Evolutionary conservation across 2,797 vertebrate species (phyloP).

Genomic region (Channallabes apus): DNA sequence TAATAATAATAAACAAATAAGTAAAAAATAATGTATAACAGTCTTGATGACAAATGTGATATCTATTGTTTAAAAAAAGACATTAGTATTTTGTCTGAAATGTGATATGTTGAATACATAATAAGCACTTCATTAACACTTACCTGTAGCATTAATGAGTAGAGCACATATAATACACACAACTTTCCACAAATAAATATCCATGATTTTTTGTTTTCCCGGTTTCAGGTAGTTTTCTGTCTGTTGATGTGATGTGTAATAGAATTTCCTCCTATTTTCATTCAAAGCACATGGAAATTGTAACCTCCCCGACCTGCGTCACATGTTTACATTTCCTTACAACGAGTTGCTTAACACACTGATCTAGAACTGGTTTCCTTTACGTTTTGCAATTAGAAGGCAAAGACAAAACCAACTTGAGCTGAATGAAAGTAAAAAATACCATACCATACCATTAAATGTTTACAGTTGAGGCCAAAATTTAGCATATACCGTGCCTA

Average conservation of each 20-base stretch:
- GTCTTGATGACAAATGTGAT: neutral
- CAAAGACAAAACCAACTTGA: neutral
- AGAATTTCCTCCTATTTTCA: neutral
- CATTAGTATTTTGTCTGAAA: neutral
- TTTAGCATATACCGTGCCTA: too few species aligned
- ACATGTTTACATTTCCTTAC: neutral
- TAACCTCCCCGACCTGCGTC: neutral
- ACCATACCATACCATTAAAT: too few species aligned
- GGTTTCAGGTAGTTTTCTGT: neutral
- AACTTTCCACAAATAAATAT: slow-evolving; percentile 20
- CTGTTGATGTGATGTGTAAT: neutral
- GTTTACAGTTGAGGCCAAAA: too few species aligned
- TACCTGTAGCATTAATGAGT: slow-evolving; percentile 34
- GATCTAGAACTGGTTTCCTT: neutral
- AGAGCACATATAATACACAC: slow-evolving; percentile 9
- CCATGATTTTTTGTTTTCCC: neutral
- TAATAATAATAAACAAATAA: too few species aligned
- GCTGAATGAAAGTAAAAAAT: too few species aligned
- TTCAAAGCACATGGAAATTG: neutral
- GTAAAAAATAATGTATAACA: neutral
- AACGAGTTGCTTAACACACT: neutral
- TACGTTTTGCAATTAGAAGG: neutral
- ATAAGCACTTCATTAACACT: neutral
- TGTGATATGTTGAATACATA: neutral
- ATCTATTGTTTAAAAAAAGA: neutral